Base-by-base conservation (phyloP, 2,888 invertebrate species). In the Eudemis profundana region DNA sequence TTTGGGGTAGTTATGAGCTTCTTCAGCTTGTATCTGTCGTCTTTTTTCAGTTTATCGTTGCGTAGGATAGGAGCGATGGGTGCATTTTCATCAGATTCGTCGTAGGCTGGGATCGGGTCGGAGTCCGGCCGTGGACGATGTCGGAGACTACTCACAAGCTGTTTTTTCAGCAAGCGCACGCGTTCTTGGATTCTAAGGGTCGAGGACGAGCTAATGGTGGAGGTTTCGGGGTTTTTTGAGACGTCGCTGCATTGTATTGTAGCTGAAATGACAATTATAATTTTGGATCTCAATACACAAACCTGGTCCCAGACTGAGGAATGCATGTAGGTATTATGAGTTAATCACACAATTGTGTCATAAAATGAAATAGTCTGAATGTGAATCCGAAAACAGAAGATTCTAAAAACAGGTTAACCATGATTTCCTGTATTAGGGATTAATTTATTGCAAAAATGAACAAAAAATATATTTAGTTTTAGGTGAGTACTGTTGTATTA, bases 71-170 rank as follows among this genome's bases (percentile, higher is more conserved):
- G 64, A 10, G 19, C 5, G 4, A 64, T 40, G 0, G 42, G 42
- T 1, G 21, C 17, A 12, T 47, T 38, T 38, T 60, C 46, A 10
- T 63, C 62, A 0, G 29, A 17, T 21, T 62, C 62, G 29, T 63
- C 38, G 29, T 47, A 36, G 0, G 0, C 12, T 12, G 23, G 12
- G 8, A 14, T 10, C 0, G 44, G 40, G 0, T 63, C 62, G 7
- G 12, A 27, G 2, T 17, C 10, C 0, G 33, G 1, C 4, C n/a
- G 50, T 3, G 49, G 36, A 1, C 38, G 53, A 40, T 54, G 15
- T 0, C 54, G 54, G 0, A 54, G 42, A 15, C 42, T 54, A 10
- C 21, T 4, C 1, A 23, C 5, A 0, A 54, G 23, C 2, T 7
- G 14, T 3, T 27, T 15, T 17, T 54, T 54, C 14, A 54, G 12